Conservation (phyloP, 1,140 invertebrate genomes). For the Anoplolepis gracilipes region DNA sequence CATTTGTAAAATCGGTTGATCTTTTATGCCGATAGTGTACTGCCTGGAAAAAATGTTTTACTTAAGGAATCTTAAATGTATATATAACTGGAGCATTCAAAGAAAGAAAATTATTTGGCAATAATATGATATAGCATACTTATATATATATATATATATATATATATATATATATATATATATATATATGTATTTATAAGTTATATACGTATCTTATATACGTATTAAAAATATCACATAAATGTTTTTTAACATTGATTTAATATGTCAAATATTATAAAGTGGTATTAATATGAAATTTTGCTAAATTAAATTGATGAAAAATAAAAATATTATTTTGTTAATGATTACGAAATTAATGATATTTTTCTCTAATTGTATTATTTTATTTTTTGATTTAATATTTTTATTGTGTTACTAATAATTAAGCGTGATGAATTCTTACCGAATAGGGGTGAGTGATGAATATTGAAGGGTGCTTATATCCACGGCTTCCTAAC, state of each 20-base stretch:
- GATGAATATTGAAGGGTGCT: not conserved
- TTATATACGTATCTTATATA: not conserved
- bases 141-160: too few relatives aligned
- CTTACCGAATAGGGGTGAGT: conserved; percentile 1
- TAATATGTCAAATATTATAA: not conserved
- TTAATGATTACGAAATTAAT: not conserved
- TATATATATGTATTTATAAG: not conserved
- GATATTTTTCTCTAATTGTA: not conserved
- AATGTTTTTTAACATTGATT: too few relatives aligned
- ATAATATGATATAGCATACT: not conserved
- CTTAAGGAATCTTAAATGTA: conserved; percentile 1
- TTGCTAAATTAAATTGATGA: too few relatives aligned
- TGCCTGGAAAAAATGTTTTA: conserved; percentile 45
- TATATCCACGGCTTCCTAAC: not conserved
- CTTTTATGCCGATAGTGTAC: conserved; percentile 46
- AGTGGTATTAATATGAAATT: not conserved
- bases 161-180: too few relatives aligned
- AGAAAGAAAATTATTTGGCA: not conserved
- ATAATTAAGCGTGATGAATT: not conserved
- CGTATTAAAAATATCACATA: not conserved
- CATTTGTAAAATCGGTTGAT: not conserved
- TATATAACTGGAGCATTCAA: not conserved
- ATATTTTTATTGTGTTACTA: not conserved
- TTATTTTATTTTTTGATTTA: not conserved
- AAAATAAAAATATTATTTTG: not conserved